phyloP scores from a whole-genome alignment of 2,797 vertebrate species.

The Macropus fuliginosus region DNA sequence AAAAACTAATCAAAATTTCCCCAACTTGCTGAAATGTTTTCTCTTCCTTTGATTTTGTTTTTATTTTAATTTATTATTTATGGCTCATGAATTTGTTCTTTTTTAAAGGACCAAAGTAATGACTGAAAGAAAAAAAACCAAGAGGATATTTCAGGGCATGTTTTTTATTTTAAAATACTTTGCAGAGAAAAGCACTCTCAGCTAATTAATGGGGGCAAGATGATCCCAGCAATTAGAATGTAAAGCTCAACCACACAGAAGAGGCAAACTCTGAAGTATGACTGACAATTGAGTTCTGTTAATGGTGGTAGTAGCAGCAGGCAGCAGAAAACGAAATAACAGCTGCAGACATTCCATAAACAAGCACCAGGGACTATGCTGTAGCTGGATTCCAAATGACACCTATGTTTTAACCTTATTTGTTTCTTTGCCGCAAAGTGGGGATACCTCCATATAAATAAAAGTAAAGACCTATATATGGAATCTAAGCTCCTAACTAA shows the following conservation, averaged over 20 bases:
- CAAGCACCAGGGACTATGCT: slow-evolving; percentile 52
- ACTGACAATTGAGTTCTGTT: slow-evolving; percentile 51
- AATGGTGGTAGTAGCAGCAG: slow-evolving; percentile 58
- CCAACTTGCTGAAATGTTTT: background rate
- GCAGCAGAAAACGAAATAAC: slow-evolving; percentile 64
- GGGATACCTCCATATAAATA: slow-evolving; percentile 64
- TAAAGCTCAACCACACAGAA: slow-evolving; percentile 56
- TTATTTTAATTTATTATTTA: slow-evolving; percentile 22
- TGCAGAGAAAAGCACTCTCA: slow-evolving; percentile 42
- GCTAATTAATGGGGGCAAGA: slow-evolving; percentile 57
- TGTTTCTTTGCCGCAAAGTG: slow-evolving; percentile 71
- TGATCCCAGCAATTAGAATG: slow-evolving; percentile 61
- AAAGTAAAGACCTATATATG: slow-evolving; percentile 40
- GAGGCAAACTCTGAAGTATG: slow-evolving; percentile 50
- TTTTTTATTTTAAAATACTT: slow-evolving; percentile 20
- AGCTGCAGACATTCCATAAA: slow-evolving; percentile 65
- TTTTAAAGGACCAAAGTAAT: slow-evolving; percentile 5
- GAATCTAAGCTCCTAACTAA: slow-evolving; percentile 1
- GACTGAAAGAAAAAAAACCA: slow-evolving; percentile 54
- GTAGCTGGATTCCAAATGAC: slow-evolving; percentile 68
- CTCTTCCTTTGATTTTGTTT: background rate
- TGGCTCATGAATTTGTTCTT: slow-evolving; percentile 2
- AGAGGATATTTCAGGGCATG: slow-evolving; percentile 37
- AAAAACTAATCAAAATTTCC: slow-evolving; percentile 18
- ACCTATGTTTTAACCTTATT: slow-evolving; percentile 69